These are phyloP conservation scores for Microplitis demolitor DNA, from an alignment of 1,140 invertebrate genomes.

Conservation along the genomic window DNA sequence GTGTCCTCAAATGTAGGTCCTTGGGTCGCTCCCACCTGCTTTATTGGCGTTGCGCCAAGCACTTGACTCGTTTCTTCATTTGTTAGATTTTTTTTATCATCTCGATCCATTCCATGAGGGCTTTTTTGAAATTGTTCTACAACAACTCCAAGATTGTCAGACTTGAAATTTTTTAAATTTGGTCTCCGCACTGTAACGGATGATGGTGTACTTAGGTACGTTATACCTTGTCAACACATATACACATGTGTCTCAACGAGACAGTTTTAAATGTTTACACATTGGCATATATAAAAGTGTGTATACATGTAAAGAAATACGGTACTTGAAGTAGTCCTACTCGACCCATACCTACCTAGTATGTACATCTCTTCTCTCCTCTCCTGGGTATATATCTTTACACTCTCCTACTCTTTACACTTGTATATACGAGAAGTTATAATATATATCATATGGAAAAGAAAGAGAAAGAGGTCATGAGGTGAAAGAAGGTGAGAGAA, in stretches of 20 bases:
- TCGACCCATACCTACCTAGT: slow-evolving; percentile 20
- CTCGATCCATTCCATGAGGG: background rate
- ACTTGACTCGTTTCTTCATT: slow-evolving; percentile 13
- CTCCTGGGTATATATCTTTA: background rate
- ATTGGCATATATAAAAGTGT: background rate
- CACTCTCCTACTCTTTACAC: background rate
- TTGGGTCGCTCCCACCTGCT: slow-evolving; percentile 19
- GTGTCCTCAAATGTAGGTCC: slow-evolving; percentile 27
- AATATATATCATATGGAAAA: background rate
- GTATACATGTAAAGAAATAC: slow-evolving; percentile 6
- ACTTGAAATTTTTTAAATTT: background rate
- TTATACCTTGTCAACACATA: background rate
- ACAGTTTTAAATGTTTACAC: slow-evolving; percentile 16
- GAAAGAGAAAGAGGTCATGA: background rate
- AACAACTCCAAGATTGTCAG: background rate
- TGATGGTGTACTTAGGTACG: background rate
- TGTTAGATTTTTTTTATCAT: background rate
- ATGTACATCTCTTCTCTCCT: slow-evolving; percentile 10
- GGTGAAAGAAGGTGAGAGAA: background rate
- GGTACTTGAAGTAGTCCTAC: slow-evolving; percentile 17
- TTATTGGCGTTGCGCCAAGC: background rate
- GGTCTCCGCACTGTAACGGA: background rate
- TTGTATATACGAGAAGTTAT: background rate
- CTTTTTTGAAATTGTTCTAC: background rate
- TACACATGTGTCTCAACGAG: slow-evolving; percentile 6